phyloP scores from a whole-genome alignment of 2,113 vertebrate species.

The Tyrannus savana region DNA sequence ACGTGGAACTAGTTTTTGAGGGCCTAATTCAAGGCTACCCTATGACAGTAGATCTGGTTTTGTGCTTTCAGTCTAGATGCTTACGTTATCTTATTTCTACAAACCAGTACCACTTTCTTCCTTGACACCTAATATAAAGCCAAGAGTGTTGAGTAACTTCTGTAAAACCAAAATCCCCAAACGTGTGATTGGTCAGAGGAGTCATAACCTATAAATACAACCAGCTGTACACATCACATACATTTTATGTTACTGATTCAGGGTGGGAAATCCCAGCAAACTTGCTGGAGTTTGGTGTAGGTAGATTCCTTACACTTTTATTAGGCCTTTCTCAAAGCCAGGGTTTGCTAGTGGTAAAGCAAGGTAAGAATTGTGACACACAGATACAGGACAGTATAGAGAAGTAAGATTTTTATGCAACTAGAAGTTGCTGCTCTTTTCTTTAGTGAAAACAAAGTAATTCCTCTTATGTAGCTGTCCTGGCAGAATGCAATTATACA shows the following conservation, averaged over 20 bases:
- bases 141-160: neutral
- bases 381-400: neutral
- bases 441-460: neutral
- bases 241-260: constrained; percentile 17
- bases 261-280: neutral
- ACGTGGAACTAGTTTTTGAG: neutral
- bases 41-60: neutral
- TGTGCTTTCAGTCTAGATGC: neutral
- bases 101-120: neutral
- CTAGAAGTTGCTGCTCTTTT: neutral
- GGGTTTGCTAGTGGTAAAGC: neutral
- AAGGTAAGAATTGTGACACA: neutral
- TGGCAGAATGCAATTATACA: neutral
- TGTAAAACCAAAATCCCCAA: neutral
- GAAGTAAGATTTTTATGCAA: neutral
- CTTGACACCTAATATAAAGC: neutral
- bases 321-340: neutral
- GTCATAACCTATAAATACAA: constrained; percentile 4
- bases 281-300: neutral
- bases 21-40: neutral
- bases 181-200: neutral
- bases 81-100: neutral
- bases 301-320: neutral
- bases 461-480: neutral
- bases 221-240: neutral